Evolutionary conservation across 2,113 vertebrate species (phyloP).

Genomic region (Deroptyus accipitrinus): DNA sequence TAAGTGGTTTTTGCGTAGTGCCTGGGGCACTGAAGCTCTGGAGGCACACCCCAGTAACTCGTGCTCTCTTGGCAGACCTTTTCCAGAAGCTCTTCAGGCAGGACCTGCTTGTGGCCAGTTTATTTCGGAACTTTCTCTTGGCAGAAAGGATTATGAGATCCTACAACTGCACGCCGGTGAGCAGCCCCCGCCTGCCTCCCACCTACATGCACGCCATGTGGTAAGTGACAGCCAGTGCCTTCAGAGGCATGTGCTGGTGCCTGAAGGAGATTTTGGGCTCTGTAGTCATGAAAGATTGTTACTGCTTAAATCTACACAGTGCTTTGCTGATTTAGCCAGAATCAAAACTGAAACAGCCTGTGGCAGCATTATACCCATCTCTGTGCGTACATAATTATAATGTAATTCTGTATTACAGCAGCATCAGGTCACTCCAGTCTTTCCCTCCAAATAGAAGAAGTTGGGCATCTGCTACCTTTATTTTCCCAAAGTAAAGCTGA

Average conservation of each 20-base stretch:
- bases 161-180: conserved; percentile 96
- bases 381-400: rapidly evolving
- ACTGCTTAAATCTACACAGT: background rate
- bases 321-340: background rate
- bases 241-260: background rate
- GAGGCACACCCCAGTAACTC: background rate
- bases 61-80: conserved; percentile 77
- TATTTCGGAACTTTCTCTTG: conserved; percentile 95
- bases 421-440: background rate
- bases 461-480: background rate
- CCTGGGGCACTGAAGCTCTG: background rate
- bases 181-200: conserved; percentile 93
- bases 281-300: background rate
- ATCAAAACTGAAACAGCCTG: background rate
- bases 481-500: background rate
- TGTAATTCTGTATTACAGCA: background rate
- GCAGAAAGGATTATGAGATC: conserved; percentile 98
- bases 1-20: rapidly evolving
- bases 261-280: background rate
- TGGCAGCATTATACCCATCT: background rate
- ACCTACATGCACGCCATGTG: conserved; percentile 99
- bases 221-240: conserved; percentile 74
- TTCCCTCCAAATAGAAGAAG: background rate
- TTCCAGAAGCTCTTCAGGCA: conserved; percentile 99
- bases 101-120: conserved; percentile 94